Evolutionary conservation across 2,797 vertebrate genomes (phyloP).

Genomic region (Agapornis canus): DNA sequence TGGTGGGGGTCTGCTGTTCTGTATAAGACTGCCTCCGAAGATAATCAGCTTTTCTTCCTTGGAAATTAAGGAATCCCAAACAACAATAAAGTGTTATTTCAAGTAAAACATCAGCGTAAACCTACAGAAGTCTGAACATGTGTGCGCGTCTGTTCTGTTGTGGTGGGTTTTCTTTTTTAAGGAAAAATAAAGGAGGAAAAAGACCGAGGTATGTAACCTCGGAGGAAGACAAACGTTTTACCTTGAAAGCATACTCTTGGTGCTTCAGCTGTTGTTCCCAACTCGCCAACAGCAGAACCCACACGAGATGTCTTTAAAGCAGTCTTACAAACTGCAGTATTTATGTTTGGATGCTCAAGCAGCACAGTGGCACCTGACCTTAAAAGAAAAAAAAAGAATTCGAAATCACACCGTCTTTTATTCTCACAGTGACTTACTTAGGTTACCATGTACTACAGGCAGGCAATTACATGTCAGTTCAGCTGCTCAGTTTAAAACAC

Average conservation of each 20-base stretch:
- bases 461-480: not conserved
- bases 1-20: slow-evolving; percentile 63
- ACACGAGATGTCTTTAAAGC: not conserved
- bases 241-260: not conserved
- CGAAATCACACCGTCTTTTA: not conserved
- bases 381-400: not conserved
- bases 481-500: not conserved
- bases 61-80: slow-evolving; percentile 53
- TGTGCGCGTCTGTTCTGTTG: not conserved
- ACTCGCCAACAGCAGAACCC: not conserved
- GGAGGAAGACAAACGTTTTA: not conserved
- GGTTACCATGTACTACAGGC: not conserved
- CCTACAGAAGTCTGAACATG: not conserved
- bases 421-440: not conserved
- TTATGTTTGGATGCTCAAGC: not conserved
- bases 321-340: not conserved
- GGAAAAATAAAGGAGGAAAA: too few relatives aligned
- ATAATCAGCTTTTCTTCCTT: slow-evolving; percentile 75
- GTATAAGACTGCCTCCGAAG: slow-evolving; percentile 47
- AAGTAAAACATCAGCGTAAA: slow-evolving; percentile 18
- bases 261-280: not conserved
- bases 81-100: slow-evolving; percentile 36
- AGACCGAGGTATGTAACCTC: fast-evolving
- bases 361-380: not conserved
- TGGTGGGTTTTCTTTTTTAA: not conserved